Evolutionary conservation across 2,797 vertebrate genomes (phyloP).

Genomic region (Pygocentrus nattereri): DNA sequence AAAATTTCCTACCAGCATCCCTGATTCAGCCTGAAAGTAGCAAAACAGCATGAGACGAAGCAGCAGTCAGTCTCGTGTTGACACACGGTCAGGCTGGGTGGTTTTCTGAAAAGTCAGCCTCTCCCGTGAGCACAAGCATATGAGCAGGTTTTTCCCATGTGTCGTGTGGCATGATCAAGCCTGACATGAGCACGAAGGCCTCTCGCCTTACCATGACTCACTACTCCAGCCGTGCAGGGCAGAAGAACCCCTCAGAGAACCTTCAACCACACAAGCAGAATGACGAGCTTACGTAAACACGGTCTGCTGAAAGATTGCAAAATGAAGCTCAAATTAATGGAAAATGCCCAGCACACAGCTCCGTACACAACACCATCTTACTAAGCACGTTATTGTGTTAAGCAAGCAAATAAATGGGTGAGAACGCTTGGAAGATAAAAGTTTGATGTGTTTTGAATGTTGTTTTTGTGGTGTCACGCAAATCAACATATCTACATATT

Average conservation of each 20-base stretch:
- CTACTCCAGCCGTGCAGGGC: slow-evolving; percentile 39
- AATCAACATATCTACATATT: too few relatives aligned
- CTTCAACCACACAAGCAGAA: slow-evolving; percentile 12
- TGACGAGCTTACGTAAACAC: not conserved
- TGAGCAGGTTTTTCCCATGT: slow-evolving; percentile 33
- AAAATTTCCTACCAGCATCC: not conserved
- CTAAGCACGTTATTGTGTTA: too few relatives aligned
- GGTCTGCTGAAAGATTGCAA: not conserved
- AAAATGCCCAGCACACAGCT: not conserved
- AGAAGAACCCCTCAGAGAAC: not conserved
- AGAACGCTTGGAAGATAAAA: too few relatives aligned
- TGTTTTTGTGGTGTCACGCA: too few relatives aligned
- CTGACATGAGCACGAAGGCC: slow-evolving; percentile 56
- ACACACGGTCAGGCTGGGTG: slow-evolving; percentile 18
- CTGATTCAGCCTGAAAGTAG: not conserved
- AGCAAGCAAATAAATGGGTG: too few relatives aligned
- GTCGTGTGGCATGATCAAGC: slow-evolving; percentile 61
- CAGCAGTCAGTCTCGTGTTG: slow-evolving; percentile 31
- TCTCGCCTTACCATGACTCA: slow-evolving; percentile 61
- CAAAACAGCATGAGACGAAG: slow-evolving; percentile 1
- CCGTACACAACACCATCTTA: too few relatives aligned
- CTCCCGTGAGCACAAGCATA: slow-evolving; percentile 1
- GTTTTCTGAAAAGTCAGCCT: slow-evolving; percentile 24
- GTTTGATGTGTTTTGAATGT: too few relatives aligned
- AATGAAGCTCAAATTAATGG: not conserved